These are phyloP conservation scores for Andrena dorsata DNA, from an alignment of 2,888 invertebrate genomes.

Conservation along the genomic window DNA sequence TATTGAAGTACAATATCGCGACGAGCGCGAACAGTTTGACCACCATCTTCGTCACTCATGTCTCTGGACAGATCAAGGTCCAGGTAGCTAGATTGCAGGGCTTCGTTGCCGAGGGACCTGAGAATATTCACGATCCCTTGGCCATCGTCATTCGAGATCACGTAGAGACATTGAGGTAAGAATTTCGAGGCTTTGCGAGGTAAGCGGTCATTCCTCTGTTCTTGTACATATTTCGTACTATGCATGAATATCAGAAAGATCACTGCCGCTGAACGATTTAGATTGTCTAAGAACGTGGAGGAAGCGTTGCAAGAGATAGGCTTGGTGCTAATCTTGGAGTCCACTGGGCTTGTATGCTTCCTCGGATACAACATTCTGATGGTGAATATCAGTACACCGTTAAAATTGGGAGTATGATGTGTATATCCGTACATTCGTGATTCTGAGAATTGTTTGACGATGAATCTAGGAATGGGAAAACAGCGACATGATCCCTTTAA, in stretches of 20 bases:
- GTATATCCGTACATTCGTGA: no score
- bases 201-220: conserved; percentile 63
- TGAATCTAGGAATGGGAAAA: conserved; percentile 29
- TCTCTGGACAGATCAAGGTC: conserved; percentile 61
- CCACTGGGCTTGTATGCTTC: conserved; percentile 78
- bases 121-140: conserved; percentile 16
- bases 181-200: background rate
- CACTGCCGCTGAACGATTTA: background rate
- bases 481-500: background rate
- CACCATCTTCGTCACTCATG: conserved; percentile 61
- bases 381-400: conserved; percentile 61
- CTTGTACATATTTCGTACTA: conserved; percentile 61
- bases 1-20: conserved; percentile 51
- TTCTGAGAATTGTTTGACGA: background rate
- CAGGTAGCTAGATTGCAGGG: conserved; percentile 38
- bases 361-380: conserved; percentile 78
- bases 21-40: conserved; percentile 55
- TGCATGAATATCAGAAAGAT: conserved; percentile 76
- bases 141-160: conserved; percentile 59
- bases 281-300: conserved; percentile 30
- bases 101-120: background rate
- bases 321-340: conserved; percentile 77
- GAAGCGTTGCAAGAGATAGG: conserved; percentile 49
- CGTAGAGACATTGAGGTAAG: conserved; percentile 63
- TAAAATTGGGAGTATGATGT: background rate